Conservation (phyloP, 2,888 invertebrate genomes). For the Pemphredon lugubris region DNA sequence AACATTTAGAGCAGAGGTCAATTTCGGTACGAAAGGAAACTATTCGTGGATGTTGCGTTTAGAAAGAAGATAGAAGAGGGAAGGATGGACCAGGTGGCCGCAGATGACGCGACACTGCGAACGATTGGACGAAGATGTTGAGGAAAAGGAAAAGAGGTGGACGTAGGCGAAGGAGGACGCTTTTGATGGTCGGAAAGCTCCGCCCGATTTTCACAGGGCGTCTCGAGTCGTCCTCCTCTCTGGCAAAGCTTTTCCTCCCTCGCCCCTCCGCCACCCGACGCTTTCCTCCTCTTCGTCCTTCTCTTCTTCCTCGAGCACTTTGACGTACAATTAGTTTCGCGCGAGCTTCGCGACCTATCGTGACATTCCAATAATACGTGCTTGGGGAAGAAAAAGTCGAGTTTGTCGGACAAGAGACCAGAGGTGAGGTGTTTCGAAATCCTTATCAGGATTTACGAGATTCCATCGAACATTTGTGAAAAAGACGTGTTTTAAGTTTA, state of each 20-base stretch:
- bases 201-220: slow-evolving; percentile 72
- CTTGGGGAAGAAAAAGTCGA: slow-evolving; percentile 4
- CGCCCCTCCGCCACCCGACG: slow-evolving; percentile 40
- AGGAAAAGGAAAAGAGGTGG: slow-evolving; percentile 57
- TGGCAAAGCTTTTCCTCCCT: slow-evolving; percentile 51
- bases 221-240: slow-evolving; percentile 63
- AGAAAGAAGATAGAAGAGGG: slow-evolving; percentile 38
- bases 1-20: slow-evolving; percentile 23
- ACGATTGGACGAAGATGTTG: slow-evolving; percentile 61
- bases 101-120: slow-evolving; percentile 63
- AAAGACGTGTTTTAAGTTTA: too few species aligned
- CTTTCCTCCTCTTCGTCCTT: slow-evolving; percentile 36
- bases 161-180: slow-evolving; percentile 49
- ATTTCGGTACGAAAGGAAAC: slow-evolving; percentile 21
- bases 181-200: slow-evolving; percentile 64
- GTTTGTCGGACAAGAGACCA: slow-evolving; percentile 1
- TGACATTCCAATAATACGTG: slow-evolving; percentile 28
- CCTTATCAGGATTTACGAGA: too few species aligned
- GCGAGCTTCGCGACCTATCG: slow-evolving; percentile 47
- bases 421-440: slow-evolving; percentile 17
- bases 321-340: slow-evolving; percentile 75
- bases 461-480: too few species aligned
- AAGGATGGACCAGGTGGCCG: slow-evolving; percentile 72
- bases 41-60: slow-evolving; percentile 15
- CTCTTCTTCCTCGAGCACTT: slow-evolving; percentile 64